Evolutionary conservation across 2,888 invertebrate genomes (phyloP), one percentile per base, ranked within the genome.

Genomic region (Conchocele bisecta): DNA sequence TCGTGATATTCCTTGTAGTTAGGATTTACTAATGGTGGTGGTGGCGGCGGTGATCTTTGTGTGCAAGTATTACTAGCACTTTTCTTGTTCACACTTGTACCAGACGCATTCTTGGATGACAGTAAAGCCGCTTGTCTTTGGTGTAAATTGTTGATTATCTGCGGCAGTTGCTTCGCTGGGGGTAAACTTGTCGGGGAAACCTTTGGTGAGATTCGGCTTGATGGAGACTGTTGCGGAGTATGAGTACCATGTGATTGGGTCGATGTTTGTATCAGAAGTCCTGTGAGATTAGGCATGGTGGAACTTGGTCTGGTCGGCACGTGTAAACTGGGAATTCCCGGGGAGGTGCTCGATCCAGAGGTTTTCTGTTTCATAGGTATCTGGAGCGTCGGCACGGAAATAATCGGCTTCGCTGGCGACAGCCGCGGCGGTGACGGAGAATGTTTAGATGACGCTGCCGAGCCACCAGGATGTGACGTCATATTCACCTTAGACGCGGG

Each of bases 1-100:
- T 74, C 70, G 15, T 65, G 64, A 24, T 70, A 70, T 15, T 56
- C 59, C n/a, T n/a, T n/a, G n/a, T n/a, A n/a, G 20, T 56, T 37
- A 1, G 46, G 20, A 42, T 51, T 63, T 37, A 17, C n/a, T 9
- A 41, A 17, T 35, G 26, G 11, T 11, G 29, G 17, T 3, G 35
- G 15, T 15, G 37, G n/a, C 2, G 64, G 29, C n/a, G 24, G 22
- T 26, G 33, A 7, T n/a, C n/a, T n/a, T n/a, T n/a, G n/a, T n/a
- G n/a, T n/a, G n/a, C n/a, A n/a, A n/a, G n/a, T n/a, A n/a, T n/a
- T n/a, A n/a, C n/a, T n/a, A n/a, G n/a, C n/a, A 2, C 2, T 6
- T 33, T 7, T 51, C 11, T 9, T 35, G 26, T 29, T 31, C 11
- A 13, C 11, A n/a, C n/a, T n/a, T n/a, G n/a, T n/a, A 11, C 37